Conservation (phyloP, 1,140 invertebrate genomes). For the Medauroidea extradentata region DNA sequence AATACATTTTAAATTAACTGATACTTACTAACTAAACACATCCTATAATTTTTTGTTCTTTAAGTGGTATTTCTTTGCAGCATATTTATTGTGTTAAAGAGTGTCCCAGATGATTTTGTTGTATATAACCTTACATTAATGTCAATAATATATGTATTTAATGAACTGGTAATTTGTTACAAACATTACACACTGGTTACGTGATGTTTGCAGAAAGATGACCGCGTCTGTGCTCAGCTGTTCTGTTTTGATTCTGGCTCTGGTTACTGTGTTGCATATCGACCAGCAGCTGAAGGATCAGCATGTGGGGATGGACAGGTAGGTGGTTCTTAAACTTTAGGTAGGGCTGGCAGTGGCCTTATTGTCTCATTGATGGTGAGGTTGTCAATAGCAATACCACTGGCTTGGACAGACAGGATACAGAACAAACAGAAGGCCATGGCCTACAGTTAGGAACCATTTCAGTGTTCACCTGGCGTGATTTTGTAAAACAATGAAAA, state of each 20-base stretch:
- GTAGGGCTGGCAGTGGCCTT: too few relatives aligned
- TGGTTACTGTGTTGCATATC: constrained; percentile 91
- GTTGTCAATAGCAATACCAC: too few relatives aligned
- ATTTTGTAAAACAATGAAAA: too few relatives aligned
- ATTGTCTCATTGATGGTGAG: too few relatives aligned
- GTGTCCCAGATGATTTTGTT: not conserved
- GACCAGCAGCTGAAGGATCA: constrained; percentile 91
- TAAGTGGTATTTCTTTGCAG: not conserved
- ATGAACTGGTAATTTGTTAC: constrained; percentile 13
- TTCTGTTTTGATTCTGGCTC: constrained; percentile 93
- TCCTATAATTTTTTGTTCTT: not conserved
- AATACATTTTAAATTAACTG: not conserved
- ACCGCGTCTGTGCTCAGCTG: constrained; percentile 89
- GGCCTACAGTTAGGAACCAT: too few relatives aligned
- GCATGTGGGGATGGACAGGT: constrained; percentile 91
- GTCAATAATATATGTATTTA: not conserved
- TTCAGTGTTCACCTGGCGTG: too few relatives aligned
- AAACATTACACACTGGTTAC: not conserved
- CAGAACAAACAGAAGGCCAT: too few relatives aligned
- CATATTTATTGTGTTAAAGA: not conserved
- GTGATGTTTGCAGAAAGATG: constrained; percentile 70
- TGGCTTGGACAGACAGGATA: too few relatives aligned
- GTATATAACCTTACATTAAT: not conserved
- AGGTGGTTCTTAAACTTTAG: too few relatives aligned
- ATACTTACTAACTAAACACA: not conserved